These are phyloP conservation scores for Lethrus apterus DNA, from an alignment of 1,140 invertebrate genomes.

Conservation along the genomic window DNA sequence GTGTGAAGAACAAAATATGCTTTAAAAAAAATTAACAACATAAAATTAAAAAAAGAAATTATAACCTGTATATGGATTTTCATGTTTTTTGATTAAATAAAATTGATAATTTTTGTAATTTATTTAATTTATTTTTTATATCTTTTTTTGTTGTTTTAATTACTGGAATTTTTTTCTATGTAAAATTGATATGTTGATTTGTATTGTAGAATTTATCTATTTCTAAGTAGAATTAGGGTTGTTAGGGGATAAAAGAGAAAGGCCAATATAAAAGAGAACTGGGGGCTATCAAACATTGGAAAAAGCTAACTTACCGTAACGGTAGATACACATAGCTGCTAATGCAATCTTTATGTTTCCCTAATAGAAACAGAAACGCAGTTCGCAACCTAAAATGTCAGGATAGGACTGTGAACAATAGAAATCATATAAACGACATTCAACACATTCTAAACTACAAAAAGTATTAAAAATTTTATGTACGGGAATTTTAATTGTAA, in stretches of 20 bases:
- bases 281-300: slow-evolving; percentile 30
- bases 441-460: slow-evolving; percentile 1
- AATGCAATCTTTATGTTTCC: slow-evolving; percentile 37
- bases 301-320: slow-evolving; percentile 33
- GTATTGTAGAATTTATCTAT: slow-evolving; percentile 6
- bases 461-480: not conserved
- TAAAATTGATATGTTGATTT: slow-evolving; percentile 5
- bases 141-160: too few species aligned
- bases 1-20: too few species aligned
- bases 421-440: too few species aligned
- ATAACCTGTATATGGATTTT: too few species aligned
- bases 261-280: slow-evolving; percentile 17
- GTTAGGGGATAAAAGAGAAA: slow-evolving; percentile 6
- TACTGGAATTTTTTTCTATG: too few species aligned
- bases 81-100: too few species aligned
- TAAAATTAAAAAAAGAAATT: too few species aligned
- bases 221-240: slow-evolving; percentile 16
- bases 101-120: too few species aligned
- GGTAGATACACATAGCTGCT: slow-evolving; percentile 31
- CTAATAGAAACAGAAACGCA: slow-evolving; percentile 35
- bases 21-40: too few species aligned
- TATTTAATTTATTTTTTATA: too few species aligned
- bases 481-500: slow-evolving; percentile 6
- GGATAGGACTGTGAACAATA: slow-evolving; percentile 19
- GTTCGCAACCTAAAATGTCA: slow-evolving; percentile 27